A percentile compares a stretch with the other conserved stretches of the same genome.
Evolutionary conservation across 2,113 vertebrate genomes (phyloP).

Genomic region (Lampris megalopsis): DNA sequence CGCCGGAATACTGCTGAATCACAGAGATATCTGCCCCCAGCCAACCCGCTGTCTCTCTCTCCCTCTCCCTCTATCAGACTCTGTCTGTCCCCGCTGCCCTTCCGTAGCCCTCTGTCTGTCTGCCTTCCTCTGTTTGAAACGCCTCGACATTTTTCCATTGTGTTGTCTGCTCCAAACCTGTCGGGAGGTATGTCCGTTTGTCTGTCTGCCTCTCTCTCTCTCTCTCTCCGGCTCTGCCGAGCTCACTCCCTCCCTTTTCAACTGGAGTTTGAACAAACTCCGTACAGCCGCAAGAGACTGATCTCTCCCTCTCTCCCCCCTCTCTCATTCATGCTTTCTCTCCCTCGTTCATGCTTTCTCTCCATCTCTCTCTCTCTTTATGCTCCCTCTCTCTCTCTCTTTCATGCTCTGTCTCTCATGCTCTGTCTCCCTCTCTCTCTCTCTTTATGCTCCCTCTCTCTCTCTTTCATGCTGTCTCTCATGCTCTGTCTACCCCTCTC

Average conservation of each 20-base stretch:
- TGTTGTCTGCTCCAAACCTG: too few species aligned
- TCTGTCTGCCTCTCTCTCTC: constrained; percentile 45
- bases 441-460: background rate
- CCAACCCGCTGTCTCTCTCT: constrained; percentile 42
- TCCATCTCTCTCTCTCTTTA: background rate
- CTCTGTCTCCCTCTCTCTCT: background rate
- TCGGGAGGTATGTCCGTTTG: background rate
- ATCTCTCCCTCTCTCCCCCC: too few species aligned
- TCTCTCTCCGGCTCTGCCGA: background rate
- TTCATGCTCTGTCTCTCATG: background rate
- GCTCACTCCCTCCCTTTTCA: background rate
- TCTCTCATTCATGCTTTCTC: too few species aligned
- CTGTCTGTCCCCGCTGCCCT: constrained; percentile 54
- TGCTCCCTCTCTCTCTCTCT: background rate
- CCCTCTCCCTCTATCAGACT: constrained; percentile 64
- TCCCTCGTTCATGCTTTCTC: too few species aligned
- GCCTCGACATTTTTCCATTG: too few species aligned
- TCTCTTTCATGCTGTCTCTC: background rate
- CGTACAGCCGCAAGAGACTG: too few species aligned
- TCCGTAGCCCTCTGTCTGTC: constrained; percentile 39
- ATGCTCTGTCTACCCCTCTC: background rate
- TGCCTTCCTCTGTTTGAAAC: background rate
- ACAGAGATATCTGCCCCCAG: constrained; percentile 49
- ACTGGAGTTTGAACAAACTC: too few species aligned
- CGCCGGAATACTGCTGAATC: constrained; percentile 73